These are phyloP conservation scores for Momotus momota DNA, from an alignment of 2,797 vertebrate species.

Conservation along the genomic window DNA sequence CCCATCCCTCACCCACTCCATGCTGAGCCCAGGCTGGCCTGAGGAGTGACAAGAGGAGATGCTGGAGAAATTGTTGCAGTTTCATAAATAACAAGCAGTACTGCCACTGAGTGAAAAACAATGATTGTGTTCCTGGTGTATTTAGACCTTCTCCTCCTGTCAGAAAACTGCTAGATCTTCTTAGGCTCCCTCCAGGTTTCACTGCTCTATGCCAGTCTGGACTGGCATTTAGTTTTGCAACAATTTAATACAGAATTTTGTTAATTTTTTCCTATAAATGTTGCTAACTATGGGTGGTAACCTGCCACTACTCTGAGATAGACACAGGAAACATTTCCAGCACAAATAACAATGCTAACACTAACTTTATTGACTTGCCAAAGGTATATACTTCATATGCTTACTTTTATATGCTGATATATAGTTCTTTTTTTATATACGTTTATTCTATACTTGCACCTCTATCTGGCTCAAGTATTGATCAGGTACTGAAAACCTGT, in stretches of 20 bases:
- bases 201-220: background rate
- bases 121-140: background rate
- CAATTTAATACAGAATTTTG: background rate
- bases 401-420: background rate
- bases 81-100: background rate
- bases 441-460: background rate
- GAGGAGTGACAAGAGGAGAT: background rate
- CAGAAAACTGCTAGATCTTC: background rate
- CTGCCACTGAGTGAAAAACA: background rate
- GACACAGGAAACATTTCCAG: background rate
- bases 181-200: background rate
- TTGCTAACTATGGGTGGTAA: background rate
- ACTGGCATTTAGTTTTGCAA: background rate
- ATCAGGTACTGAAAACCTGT: background rate
- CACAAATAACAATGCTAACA: background rate
- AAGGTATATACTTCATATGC: background rate
- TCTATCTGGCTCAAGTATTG: background rate
- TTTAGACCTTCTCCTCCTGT: background rate
- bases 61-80: conserved; percentile 1
- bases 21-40: background rate
- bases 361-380: background rate
- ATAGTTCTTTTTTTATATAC: background rate
- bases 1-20: background rate
- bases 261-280: background rate
- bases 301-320: background rate